Percentiles rank a stretch among this genome's conserved stretches.
Evolutionary conservation across 92 coral and sea anemone species (phyloP).

Genomic region (Phymanthus crucifer): DNA sequence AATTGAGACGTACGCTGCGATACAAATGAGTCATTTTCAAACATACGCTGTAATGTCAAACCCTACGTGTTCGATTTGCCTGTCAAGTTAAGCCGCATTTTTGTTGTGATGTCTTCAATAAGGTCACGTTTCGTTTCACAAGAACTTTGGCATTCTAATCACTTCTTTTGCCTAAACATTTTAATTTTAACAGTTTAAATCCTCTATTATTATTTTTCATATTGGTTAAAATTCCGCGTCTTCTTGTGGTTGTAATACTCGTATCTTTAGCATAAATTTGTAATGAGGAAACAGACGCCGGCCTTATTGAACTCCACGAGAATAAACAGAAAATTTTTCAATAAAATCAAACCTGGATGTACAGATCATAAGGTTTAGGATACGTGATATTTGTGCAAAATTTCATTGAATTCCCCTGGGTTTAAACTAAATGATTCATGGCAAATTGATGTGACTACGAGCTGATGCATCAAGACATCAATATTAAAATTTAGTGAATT

Average conservation of each 20-base stretch:
- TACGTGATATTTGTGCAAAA: neutral
- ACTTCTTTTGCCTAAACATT: neutral
- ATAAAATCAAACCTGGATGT: neutral
- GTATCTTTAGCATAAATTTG: constrained; percentile 12
- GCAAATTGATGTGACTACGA: too few species aligned
- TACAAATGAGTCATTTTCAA: constrained; percentile 10
- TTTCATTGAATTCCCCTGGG: neutral
- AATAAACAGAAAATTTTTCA: neutral
- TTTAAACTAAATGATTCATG: neutral
- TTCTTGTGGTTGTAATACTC: constrained; percentile 26
- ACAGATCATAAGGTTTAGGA: neutral
- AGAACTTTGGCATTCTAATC: constrained; percentile 21
- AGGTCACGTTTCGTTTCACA: constrained; percentile 23
- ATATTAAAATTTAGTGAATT: too few species aligned
- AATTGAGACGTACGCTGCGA: constrained; percentile 9
- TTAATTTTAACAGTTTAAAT: constrained; percentile 33
- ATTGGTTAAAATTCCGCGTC: constrained; percentile 19
- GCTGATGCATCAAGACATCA: too few species aligned
- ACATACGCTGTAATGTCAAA: neutral
- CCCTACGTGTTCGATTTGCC: constrained; percentile 16
- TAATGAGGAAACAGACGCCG: constrained; percentile 18
- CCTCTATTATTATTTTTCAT: neutral
- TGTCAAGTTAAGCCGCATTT: constrained; percentile 1
- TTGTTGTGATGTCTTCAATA: constrained; percentile 6
- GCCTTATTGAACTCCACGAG: neutral